Conservation (phyloP, 1,140 invertebrate genomes). For the Microplitis mediator region DNA sequence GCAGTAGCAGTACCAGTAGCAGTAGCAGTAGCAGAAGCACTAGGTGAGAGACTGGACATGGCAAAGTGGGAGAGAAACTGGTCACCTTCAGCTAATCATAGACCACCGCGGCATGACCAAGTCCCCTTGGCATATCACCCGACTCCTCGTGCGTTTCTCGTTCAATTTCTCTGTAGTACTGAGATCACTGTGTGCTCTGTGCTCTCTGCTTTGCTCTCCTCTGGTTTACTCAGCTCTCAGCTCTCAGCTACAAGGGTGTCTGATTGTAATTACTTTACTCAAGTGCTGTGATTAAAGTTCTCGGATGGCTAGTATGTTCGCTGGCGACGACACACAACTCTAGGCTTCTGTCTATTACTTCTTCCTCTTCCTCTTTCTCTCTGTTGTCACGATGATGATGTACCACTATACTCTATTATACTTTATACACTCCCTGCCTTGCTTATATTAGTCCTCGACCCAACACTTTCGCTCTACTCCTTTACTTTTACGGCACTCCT, state of each 20-base stretch:
- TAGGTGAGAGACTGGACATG: conserved; percentile 16
- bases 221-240: conserved; percentile 28
- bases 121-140: conserved; percentile 48
- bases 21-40: conserved; percentile 22
- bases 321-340: conserved; percentile 14
- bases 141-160: conserved; percentile 45
- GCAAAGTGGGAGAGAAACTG: conserved; percentile 40
- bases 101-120: conserved; percentile 39
- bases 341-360: not conserved
- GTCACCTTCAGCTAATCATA: conserved; percentile 60
- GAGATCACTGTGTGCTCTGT: too few species aligned
- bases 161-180: conserved; percentile 3
- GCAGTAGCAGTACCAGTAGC: too few species aligned
- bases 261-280: conserved; percentile 63
- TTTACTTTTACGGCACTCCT: not conserved
- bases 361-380: not conserved
- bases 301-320: conserved; percentile 45
- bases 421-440: not conserved
- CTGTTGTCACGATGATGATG: not conserved
- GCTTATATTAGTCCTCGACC: not conserved
- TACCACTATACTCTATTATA: not conserved
- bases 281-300: conserved; percentile 61
- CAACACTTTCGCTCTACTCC: conserved; percentile 14
- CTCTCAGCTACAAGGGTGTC: conserved; percentile 52
- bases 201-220: not conserved